A percentile compares a stretch with the other conserved stretches of the same genome.
These are phyloP conservation scores for Caenorhabditis drosophilae DNA, from an alignment of 2,888 invertebrate genomes.

Conservation along the genomic window DNA sequence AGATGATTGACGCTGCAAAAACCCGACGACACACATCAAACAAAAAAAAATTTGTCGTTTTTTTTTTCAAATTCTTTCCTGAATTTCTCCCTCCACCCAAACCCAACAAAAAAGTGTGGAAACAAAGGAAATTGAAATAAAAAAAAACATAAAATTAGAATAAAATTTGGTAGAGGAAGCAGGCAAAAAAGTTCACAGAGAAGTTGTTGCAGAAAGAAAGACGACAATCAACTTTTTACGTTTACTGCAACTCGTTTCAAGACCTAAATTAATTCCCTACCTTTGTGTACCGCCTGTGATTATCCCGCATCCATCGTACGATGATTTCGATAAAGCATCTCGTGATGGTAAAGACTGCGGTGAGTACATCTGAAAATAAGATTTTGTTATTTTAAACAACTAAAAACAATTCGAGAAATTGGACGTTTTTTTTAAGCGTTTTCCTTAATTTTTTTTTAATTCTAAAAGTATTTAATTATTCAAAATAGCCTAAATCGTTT, in stretches of 20 bases:
- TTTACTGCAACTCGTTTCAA: too few species aligned
- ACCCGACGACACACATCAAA: too few species aligned
- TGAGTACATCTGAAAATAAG: conserved; percentile 33
- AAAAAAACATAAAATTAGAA: background rate
- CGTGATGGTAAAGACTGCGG: conserved; percentile 30
- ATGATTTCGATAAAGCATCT: conserved; percentile 19
- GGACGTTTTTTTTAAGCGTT: background rate
- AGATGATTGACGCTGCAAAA: too few species aligned
- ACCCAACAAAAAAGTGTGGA: conserved; percentile 7
- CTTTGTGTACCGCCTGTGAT: conserved; percentile 8
- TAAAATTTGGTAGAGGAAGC: background rate
- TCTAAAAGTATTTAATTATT: background rate
- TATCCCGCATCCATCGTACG: conserved; percentile 15
- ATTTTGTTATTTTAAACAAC: background rate
- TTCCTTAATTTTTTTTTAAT: background rate
- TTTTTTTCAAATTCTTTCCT: too few species aligned
- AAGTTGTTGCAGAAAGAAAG: background rate
- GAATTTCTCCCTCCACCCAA: too few species aligned
- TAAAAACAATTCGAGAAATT: background rate
- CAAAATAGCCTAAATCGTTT: background rate
- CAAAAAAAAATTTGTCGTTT: too few species aligned
- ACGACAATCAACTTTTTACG: too few species aligned
- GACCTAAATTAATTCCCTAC: too few species aligned
- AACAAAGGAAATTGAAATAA: conserved; percentile 17
- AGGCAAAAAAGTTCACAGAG: conserved; percentile 5